Percentiles rank a stretch among this genome's conserved stretches.
Evolutionary conservation across 1,140 invertebrate genomes (phyloP).

Genomic region (Panulirus ornatus): DNA sequence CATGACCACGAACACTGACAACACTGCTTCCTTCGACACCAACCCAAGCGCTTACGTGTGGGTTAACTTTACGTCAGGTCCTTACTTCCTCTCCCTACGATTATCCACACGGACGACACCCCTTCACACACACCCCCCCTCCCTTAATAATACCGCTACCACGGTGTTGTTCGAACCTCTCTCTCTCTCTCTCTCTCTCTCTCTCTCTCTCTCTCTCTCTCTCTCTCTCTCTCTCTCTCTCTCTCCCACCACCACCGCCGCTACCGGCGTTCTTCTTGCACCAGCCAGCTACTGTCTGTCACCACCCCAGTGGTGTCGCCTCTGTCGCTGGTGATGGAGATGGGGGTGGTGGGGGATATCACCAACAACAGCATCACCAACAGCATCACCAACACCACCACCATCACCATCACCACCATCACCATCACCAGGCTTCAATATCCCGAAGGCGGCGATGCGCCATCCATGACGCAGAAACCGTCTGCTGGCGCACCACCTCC

Average conservation of each 20-base stretch:
- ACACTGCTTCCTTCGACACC: too few relatives aligned
- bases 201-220: neutral
- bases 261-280: neutral
- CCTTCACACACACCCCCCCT: too few relatives aligned
- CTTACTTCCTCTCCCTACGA: too few relatives aligned
- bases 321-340: neutral
- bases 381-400: neutral
- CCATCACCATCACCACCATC: neutral
- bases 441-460: too few relatives aligned
- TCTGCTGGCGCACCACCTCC: constrained; percentile 17
- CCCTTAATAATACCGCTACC: too few relatives aligned
- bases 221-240: neutral
- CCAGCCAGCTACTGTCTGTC: neutral
- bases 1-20: too few relatives aligned
- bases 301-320: neutral
- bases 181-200: neutral
- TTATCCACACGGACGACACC: too few relatives aligned
- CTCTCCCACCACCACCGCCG: neutral
- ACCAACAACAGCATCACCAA: neutral
- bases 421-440: neutral
- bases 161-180: too few relatives aligned
- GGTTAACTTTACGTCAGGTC: too few relatives aligned
- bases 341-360: neutral
- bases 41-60: too few relatives aligned
- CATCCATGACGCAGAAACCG: too few relatives aligned